Base-by-base conservation (phyloP, 2,113 vertebrate genomes). In the Syngnathus floridae region DNA sequence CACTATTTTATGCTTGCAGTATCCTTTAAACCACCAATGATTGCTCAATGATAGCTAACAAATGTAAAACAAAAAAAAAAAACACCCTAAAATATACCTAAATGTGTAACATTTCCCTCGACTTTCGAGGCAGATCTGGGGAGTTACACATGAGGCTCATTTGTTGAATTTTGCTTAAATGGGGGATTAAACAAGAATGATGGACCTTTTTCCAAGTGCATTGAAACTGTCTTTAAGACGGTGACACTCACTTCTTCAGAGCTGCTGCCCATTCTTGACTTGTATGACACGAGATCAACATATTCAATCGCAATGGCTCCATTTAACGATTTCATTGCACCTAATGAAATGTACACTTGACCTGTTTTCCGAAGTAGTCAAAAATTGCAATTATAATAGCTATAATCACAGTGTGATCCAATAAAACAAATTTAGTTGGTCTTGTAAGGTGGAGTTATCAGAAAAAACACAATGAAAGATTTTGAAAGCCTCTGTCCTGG, bases 401-500 rank as follows among this genome's bases (percentile, higher is more conserved):
- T 51, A n/a, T n/a, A 9, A 8, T 49, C 16, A 46, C 17, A 17
- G 43, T 5, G 4, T 60, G 1, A 60, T 37, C 58, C 16, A 41
- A 41, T 37, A 0, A 60, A 60, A 60, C 38, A 6, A n/a, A 17
- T 19, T n/a, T 5, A 41, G 41, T 22, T 60, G 58, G 58, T 38
- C 16, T 60, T 40, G 17, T 10, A n/a, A 40, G 1, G 19, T 40
- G 58, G 37, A 40, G 9, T n/a, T n/a, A 60, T 12, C 58, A 41
- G 14, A 21, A n/a, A 4, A 52, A 22, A 7, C 40, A 21, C 16
- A 61, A 40, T 37, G 40, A 38, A 37, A 40, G 37, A 41, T 41
- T 41, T 41, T 37, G 54, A 59, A 56, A 72, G 16, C 46, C 35
- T 66, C 73, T 69, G 62, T 46, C n/a, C 59, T 76, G 67, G 1